Base-by-base conservation (phyloP, 2,797 vertebrate genomes). In the Tangara arthus region DNA sequence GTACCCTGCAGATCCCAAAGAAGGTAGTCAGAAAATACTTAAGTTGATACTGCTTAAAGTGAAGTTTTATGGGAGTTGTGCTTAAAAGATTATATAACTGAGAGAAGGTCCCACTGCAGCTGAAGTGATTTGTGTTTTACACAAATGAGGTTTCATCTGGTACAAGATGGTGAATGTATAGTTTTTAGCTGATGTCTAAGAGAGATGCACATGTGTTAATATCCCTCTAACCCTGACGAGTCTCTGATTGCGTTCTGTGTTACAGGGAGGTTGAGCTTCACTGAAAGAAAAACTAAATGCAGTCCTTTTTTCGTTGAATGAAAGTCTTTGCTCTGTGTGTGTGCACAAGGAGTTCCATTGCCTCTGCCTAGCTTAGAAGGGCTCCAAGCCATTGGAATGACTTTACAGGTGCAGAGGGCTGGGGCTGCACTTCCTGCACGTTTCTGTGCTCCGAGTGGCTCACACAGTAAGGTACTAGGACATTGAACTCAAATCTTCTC, bases 121-220 rank as follows among this genome's bases (percentile, higher is more conserved):
- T 76, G 44, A 69, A 63, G 60, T 63, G 53, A 70, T 90, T 87
- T 93, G 84, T 93, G 84, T 69, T 27, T 92, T 76, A 61, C 49
- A 92, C 77, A 93, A 88, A 92, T 49, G 77, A 91, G 81, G 60
- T 97, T 94, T 83, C 65, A 70, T 77, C 64, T 77, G 34, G 61
- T 73, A 81, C 85, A 91, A 95, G 91, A 94, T 73, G 57, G 71
- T 66, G 61, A 89, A 81, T 93, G 83, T 89, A 90, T 94, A 15
- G 20, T 69, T 95, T 93, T 94, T 80, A 87, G 79, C 89, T 77
- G 87, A 73, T 75, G 80, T 87, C 63, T 55, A 44, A 66, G 56
- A 64, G 65, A 86, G 80, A 70, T 73, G 87, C 82, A 49, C 95
- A 60, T 87, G 66, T 86, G 32, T 66, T 91, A 77, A 49, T 56